Percentiles rank a stretch among this genome's conserved stretches.
Evolutionary conservation across 2,888 invertebrate genomes (phyloP).

Genomic region (Sarcophaga variegata): DNA sequence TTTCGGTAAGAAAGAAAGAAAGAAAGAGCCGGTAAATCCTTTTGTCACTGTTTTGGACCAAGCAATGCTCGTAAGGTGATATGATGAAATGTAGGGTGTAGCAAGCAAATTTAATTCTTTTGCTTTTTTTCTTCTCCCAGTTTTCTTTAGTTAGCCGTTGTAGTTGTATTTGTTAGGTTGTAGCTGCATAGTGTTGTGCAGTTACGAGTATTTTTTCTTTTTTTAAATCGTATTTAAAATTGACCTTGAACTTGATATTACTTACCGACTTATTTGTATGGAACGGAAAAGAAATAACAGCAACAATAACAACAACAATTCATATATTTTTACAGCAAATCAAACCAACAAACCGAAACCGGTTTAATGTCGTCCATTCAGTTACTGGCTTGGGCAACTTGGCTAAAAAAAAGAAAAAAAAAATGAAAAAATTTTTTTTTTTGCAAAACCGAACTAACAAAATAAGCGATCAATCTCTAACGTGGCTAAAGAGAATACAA

Average conservation of each 20-base stretch:
- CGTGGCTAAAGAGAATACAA: constrained; percentile 28
- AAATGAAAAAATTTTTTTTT: neutral
- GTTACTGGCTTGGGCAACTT: neutral
- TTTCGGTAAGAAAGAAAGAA: no score
- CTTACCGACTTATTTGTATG: constrained; percentile 69
- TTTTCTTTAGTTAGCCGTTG: constrained; percentile 9
- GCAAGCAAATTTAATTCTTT: constrained; percentile 35
- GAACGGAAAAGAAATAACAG: constrained; percentile 39
- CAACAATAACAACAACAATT: neutral
- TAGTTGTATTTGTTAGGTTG: neutral
- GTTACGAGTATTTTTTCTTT: neutral
- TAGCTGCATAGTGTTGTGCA: neutral
- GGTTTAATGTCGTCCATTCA: constrained; percentile 43
- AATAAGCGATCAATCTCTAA: constrained; percentile 49
- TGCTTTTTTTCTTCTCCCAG: constrained; percentile 8
- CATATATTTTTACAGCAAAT: constrained; percentile 44
- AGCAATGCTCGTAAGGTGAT: neutral
- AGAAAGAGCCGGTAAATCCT: no score
- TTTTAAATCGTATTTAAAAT: constrained; percentile 69
- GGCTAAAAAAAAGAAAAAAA: constrained; percentile 29
- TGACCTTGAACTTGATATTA: constrained; percentile 74
- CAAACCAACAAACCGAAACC: constrained; percentile 57
- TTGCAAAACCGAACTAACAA: constrained; percentile 5
- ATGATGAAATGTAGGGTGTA: constrained; percentile 22
- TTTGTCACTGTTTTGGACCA: no score